Conservation (phyloP, 2,888 invertebrate genomes). For the Mesorhabditis sp. region DNA sequence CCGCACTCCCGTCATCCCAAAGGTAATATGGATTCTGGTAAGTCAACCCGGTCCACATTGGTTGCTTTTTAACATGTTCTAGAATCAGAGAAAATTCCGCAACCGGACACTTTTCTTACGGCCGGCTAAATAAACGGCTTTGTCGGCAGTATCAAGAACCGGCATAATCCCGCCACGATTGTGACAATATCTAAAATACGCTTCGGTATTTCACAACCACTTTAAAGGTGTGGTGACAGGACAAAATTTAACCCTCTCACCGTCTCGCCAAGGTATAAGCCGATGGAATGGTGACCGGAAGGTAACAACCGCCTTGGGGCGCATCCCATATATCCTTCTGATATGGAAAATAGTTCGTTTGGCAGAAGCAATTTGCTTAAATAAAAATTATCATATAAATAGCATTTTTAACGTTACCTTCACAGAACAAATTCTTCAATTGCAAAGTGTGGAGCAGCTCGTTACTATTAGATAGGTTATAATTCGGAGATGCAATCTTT, state of each 20-base stretch:
- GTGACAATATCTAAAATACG: neutral
- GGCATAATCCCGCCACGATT: neutral
- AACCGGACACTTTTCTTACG: too few relatives aligned
- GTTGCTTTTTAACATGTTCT: neutral
- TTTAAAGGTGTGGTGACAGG: neutral
- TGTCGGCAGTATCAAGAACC: neutral
- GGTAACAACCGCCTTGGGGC: neutral
- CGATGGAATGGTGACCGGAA: neutral
- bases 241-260: neutral
- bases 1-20: constrained; percentile 1
- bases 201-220: neutral
- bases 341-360: neutral
- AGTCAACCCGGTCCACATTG: neutral
- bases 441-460: neutral
- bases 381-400: neutral
- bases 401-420: neutral
- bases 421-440: neutral
- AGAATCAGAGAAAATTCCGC: too few relatives aligned
- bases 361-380: constrained; percentile 4
- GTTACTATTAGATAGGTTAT: neutral
- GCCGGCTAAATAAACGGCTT: neutral
- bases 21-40: neutral
- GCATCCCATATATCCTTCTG: neutral
- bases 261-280: neutral
- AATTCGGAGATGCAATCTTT: neutral